These are phyloP conservation scores for Ochropleura plecta DNA, from an alignment of 2,888 invertebrate species.

Conservation along the genomic window DNA sequence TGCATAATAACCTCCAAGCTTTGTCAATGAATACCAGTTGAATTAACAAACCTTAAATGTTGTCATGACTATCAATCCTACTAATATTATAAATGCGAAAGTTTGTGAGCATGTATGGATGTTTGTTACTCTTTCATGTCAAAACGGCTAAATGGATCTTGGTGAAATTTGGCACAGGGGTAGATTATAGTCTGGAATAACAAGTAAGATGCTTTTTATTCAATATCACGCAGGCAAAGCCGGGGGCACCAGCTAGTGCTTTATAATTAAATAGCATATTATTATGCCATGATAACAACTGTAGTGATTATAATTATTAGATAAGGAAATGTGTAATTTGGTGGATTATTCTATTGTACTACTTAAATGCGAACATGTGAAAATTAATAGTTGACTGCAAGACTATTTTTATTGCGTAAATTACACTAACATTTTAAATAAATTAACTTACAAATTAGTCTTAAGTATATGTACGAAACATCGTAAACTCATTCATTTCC, in stretches of 20 bases:
- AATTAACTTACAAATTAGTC: neutral
- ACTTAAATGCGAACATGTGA: neutral
- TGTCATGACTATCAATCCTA: conserved; percentile 16
- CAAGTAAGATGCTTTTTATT: too few relatives aligned
- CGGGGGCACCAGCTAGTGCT: neutral
- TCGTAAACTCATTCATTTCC: conserved; percentile 13
- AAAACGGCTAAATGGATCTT: too few relatives aligned
- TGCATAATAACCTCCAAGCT: conserved; percentile 54
- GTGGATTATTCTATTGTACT: conserved; percentile 12
- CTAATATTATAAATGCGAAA: too few relatives aligned
- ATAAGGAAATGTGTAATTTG: conserved; percentile 6
- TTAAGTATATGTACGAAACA: neutral
- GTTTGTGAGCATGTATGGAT: too few relatives aligned
- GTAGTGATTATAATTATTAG: conserved; percentile 4
- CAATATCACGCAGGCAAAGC: too few relatives aligned
- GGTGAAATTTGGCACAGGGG: too few relatives aligned
- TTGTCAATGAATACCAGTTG: conserved; percentile 50
- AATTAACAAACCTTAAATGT: conserved; percentile 37
- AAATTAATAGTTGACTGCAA: neutral
- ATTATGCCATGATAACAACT: conserved; percentile 11
- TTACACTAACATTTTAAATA: conserved; percentile 1
- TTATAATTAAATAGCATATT: conserved; percentile 4
- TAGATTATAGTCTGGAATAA: too few relatives aligned
- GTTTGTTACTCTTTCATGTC: too few relatives aligned
- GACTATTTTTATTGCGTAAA: neutral